Conservation (phyloP, 2,888 invertebrate genomes). For the Noctua janthina region DNA sequence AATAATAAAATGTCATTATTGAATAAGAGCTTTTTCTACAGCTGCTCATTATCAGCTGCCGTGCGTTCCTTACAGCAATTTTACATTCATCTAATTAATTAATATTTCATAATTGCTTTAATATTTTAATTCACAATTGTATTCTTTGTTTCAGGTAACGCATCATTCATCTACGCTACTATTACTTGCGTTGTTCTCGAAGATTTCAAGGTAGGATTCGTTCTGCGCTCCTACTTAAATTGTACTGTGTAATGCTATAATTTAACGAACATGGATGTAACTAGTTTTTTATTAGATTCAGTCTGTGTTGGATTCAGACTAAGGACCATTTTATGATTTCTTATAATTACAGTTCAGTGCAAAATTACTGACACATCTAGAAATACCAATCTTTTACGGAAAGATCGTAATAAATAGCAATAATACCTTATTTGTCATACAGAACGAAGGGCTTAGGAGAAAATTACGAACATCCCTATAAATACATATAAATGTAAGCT, state of each 20-base stretch:
- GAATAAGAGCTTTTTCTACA: background rate
- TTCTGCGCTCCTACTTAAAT: background rate
- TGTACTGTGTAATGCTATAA: background rate
- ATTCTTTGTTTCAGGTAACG: conserved; percentile 50
- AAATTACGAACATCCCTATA: conserved; percentile 43
- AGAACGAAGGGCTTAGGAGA: conserved; percentile 35
- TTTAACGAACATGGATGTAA: background rate
- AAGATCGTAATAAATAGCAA: conserved; percentile 23
- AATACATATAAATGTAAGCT: conserved; percentile 38
- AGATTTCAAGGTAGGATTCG: conserved; percentile 9
- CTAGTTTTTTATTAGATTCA: background rate
- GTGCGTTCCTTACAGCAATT: background rate
- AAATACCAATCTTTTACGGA: conserved; percentile 4
- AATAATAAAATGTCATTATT: background rate
- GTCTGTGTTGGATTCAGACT: background rate
- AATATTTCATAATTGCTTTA: background rate
- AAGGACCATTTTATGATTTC: background rate
- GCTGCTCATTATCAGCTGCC: background rate
- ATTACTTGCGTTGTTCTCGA: background rate
- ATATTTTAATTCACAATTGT: conserved; percentile 9
- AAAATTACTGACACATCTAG: background rate
- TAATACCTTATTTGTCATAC: conserved; percentile 39
- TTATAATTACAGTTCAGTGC: background rate
- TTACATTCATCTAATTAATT: background rate
- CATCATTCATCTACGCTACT: background rate